A percentile compares a stretch with the other conserved stretches of the same genome.
Conservation (phyloP, 2,797 vertebrate species). For the Denticeps clupeoides region DNA sequence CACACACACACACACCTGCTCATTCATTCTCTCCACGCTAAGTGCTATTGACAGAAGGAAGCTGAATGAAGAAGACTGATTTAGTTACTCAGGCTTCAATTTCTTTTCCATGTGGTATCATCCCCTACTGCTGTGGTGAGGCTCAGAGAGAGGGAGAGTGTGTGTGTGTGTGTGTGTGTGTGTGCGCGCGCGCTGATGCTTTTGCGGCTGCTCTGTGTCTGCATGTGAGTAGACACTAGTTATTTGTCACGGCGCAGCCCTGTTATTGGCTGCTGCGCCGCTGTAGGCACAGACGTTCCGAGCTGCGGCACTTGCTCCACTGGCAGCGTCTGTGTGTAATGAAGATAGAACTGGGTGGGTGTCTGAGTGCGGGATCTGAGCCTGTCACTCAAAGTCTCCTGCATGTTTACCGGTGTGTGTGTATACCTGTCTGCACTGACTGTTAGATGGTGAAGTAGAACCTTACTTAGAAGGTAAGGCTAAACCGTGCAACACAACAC, state of each 20-base stretch:
- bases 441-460: too few species aligned
- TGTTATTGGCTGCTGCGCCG: too few species aligned
- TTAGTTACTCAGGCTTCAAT: constrained; percentile 55
- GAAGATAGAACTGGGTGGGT: too few species aligned
- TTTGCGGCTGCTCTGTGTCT: neutral
- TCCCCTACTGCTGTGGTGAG: constrained; percentile 10
- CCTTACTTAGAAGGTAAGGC: too few species aligned
- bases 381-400: too few species aligned
- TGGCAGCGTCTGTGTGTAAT: too few species aligned
- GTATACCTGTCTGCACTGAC: too few species aligned
- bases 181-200: neutral
- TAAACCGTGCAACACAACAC: too few species aligned
- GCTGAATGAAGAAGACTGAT: constrained; percentile 76
- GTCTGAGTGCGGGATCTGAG: too few species aligned
- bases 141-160: neutral
- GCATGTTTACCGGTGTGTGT: too few species aligned
- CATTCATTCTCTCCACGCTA: constrained; percentile 30
- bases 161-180: neutral
- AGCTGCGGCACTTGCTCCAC: too few species aligned
- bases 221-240: constrained; percentile 16
- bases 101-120: constrained; percentile 30
- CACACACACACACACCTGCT: constrained; percentile 1
- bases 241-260: neutral
- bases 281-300: too few species aligned
- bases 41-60: constrained; percentile 72